Conservation (phyloP, 2,888 invertebrate species). For the Drepanosiphum platanoidis region DNA sequence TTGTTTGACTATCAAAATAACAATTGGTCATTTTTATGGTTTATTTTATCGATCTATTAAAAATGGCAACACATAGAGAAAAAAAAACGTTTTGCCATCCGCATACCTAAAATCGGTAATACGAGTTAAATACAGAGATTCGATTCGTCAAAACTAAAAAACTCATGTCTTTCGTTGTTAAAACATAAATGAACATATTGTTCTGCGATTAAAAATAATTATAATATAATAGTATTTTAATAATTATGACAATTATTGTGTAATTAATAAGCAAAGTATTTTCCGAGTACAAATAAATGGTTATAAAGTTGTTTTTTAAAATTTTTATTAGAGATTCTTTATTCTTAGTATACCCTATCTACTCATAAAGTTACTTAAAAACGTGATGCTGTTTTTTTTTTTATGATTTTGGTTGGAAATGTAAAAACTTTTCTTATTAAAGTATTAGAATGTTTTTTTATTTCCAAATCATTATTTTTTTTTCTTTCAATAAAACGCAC, state of each 20-base stretch:
- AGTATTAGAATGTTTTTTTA: neutral
- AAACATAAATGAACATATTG: no score
- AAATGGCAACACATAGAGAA: neutral
- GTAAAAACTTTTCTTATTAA: neutral
- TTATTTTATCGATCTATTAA: neutral
- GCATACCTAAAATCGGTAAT: no score
- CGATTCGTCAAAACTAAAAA: neutral
- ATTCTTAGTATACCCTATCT: neutral
- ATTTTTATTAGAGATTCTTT: neutral
- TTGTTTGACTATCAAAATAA: neutral
- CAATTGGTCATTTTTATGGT: neutral
- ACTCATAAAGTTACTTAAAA: conserved; percentile 10
- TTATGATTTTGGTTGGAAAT: neutral
- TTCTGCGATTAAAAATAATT: neutral
- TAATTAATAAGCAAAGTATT: neutral
- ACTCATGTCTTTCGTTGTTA: neutral
- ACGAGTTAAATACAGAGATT: no score
- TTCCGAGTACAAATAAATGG: neutral
- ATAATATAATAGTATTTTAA: neutral
- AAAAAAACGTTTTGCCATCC: no score
- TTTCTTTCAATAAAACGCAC: no score
- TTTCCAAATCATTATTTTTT: neutral
- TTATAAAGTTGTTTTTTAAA: neutral
- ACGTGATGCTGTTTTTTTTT: neutral
- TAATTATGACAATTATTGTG: neutral